These are phyloP conservation scores for Hydra vulgaris DNA, from an alignment of 30 jellyfish, hydroid and myxozoan species.

Conservation along the genomic window DNA sequence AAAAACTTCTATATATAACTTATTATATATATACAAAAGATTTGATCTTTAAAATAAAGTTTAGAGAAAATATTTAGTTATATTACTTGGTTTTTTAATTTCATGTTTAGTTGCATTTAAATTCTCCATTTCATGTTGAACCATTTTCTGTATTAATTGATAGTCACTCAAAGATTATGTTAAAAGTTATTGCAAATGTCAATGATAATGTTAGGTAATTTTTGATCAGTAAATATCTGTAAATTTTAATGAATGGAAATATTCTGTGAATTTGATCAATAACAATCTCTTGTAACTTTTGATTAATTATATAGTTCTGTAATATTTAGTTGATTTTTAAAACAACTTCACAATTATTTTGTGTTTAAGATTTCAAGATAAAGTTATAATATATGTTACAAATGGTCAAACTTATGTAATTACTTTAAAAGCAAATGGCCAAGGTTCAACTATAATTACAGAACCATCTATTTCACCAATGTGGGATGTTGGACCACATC, in stretches of 20 bases:
- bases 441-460: slow-evolving; percentile 76
- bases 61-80: no score
- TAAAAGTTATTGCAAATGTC: slow-evolving; percentile 61
- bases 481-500: slow-evolving; percentile 63
- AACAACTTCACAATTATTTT: no score
- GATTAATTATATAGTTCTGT: no score
- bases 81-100: no score
- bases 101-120: slow-evolving; percentile 73
- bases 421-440: slow-evolving; percentile 63
- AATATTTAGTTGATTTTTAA: no score
- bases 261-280: no score
- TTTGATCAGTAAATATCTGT: not conserved
- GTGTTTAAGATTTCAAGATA: slow-evolving; percentile 70
- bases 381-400: slow-evolving; percentile 38
- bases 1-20: no score
- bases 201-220: slow-evolving; percentile 71
- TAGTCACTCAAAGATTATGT: slow-evolving; percentile 40
- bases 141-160: slow-evolving; percentile 63
- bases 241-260: no score
- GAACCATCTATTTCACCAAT: slow-evolving; percentile 85
- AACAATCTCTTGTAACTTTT: no score
- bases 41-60: no score
- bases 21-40: no score
- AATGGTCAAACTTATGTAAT: slow-evolving; percentile 61
- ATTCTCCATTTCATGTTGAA: slow-evolving; percentile 65